Conservation (phyloP, 2,888 invertebrate species). For the Germaria angustata region DNA sequence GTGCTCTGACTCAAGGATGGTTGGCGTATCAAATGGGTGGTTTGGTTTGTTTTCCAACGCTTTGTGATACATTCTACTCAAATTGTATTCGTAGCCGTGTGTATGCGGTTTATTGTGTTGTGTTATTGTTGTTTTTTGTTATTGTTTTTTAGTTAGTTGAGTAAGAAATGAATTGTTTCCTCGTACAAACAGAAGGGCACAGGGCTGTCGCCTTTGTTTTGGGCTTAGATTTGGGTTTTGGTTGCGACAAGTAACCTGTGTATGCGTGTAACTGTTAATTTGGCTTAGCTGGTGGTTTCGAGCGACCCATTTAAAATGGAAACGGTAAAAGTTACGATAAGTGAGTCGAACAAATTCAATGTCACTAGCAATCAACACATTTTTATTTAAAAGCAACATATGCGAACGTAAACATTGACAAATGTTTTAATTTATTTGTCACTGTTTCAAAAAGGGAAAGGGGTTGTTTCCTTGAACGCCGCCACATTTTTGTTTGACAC, state of each 20-base stretch:
- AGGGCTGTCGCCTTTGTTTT: slow-evolving; percentile 30
- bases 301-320: slow-evolving; percentile 28
- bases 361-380: slow-evolving; percentile 64
- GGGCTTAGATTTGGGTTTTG: not conserved
- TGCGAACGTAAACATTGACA: slow-evolving; percentile 80
- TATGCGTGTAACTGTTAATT: slow-evolving; percentile 58
- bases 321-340: slow-evolving; percentile 42
- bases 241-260: slow-evolving; percentile 53
- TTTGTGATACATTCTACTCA: slow-evolving; percentile 46
- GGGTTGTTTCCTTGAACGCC: slow-evolving; percentile 16
- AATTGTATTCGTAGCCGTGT: slow-evolving; percentile 17
- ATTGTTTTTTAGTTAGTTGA: slow-evolving; percentile 47
- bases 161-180: slow-evolving; percentile 18
- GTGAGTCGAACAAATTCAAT: slow-evolving; percentile 62
- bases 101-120: slow-evolving; percentile 17
- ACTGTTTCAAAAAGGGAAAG: slow-evolving; percentile 46
- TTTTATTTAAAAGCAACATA: slow-evolving; percentile 78
- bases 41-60: slow-evolving; percentile 74
- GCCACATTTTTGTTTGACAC: not conserved
- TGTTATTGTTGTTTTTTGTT: slow-evolving; percentile 53
- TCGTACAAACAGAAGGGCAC: not conserved
- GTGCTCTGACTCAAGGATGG: slow-evolving; percentile 5
- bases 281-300: slow-evolving; percentile 63
- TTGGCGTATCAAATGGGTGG: slow-evolving; percentile 73
- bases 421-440: slow-evolving; percentile 80